Base-by-base conservation (phyloP, 2,113 vertebrate species). In the Notothenia coriiceps region DNA sequence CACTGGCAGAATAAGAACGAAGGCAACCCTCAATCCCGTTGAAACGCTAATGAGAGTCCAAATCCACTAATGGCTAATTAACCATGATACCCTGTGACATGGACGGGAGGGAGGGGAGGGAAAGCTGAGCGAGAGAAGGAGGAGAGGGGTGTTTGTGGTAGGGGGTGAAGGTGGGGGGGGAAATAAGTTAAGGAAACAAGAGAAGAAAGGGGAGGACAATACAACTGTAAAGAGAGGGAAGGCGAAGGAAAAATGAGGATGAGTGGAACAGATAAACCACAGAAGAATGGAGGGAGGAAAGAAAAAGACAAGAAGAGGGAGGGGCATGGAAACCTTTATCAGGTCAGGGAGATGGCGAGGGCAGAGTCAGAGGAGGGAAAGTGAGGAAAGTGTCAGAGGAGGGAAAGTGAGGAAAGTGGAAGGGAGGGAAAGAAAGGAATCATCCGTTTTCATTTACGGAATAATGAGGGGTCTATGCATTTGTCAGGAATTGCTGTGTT, bases 51-150 rank as follows among this genome's bases (percentile, higher is more conserved):
- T 91, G 89, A 94, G 89, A 79, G 86, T 80, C 74, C 88, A 90
- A 83, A 88, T 87, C 74, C 86, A 92, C 89, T 72, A 70, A 79
- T 76, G 84, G 85, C 88, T 94, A 93, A 94, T 94, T 94, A 94
- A 80, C 86, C 87, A 82, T 89, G 91, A 92, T 92, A 91, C 90
- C 82, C 86, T 78, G 82, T 88, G 91, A 92, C 89, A 92, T 82
- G 76, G 80, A 77, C 71, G 70, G 56, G 83, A 77, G 66, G 52
- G 71, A 77, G 46, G 67, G 78, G 57, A 74, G 72, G 67, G 74
- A 29, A 54, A 46, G 63, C 20, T 76, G 73, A 50, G 51, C 55
- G 55, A 62, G 56, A 65, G 50, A 9, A 6, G 73, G 56, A 18
- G 57, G 22, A 44, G 67, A 44, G 44, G 22, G 67, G 9, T 3